A percentile compares a stretch with the other conserved stretches of the same genome.
These are phyloP conservation scores for Stenichneumon culpator DNA, from an alignment of 2,888 invertebrate species.

Conservation along the genomic window DNA sequence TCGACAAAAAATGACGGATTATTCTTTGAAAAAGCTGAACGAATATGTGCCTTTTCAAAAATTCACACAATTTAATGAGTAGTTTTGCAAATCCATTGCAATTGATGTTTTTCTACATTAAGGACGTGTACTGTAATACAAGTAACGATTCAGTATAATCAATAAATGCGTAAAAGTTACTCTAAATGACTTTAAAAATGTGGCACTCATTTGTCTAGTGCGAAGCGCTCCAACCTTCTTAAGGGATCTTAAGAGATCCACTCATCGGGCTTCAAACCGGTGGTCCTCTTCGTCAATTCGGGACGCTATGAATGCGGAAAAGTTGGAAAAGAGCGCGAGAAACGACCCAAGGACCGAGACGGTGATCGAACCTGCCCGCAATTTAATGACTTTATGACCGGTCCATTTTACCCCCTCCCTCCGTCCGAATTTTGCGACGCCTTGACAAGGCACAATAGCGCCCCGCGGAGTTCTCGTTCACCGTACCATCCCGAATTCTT, in stretches of 20 bases:
- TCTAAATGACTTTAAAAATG: too few species aligned
- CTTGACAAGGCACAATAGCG: constrained; percentile 32
- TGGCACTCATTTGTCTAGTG: too few species aligned
- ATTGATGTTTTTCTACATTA: too few species aligned
- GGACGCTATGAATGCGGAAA: not conserved
- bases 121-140: too few species aligned
- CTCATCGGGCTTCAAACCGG: not conserved
- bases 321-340: not conserved
- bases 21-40: too few species aligned
- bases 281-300: not conserved
- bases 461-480: constrained; percentile 26
- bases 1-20: too few species aligned
- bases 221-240: too few species aligned
- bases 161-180: too few species aligned
- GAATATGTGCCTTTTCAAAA: too few species aligned
- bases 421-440: constrained; percentile 3
- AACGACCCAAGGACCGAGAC: constrained; percentile 60
- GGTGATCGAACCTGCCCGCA: constrained; percentile 74
- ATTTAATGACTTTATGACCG: constrained; percentile 76
- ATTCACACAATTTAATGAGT: too few species aligned
- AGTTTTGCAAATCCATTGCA: too few species aligned
- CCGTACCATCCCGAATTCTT: constrained; percentile 1
- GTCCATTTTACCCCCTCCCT: constrained; percentile 28
- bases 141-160: too few species aligned
- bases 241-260: not conserved